Evolutionary conservation across 2,888 invertebrate genomes (phyloP).

Genomic region (Sinhomidia bicolor): DNA sequence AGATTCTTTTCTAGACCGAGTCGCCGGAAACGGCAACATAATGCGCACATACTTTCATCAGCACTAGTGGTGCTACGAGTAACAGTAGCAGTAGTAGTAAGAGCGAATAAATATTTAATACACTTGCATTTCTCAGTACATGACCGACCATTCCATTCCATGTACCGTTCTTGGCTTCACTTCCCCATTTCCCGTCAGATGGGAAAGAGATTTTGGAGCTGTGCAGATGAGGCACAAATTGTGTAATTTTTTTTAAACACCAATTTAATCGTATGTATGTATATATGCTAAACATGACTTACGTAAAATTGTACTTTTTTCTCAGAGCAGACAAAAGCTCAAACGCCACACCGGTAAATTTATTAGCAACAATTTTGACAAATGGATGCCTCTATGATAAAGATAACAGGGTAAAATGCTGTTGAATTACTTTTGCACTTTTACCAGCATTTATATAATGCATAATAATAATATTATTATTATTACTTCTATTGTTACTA

Average conservation of each 20-base stretch:
- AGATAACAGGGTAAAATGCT: no score
- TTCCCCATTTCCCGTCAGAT: constrained; percentile 79
- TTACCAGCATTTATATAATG: no score
- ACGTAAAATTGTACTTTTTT: constrained; percentile 78
- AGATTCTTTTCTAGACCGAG: no score
- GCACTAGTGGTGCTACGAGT: no score
- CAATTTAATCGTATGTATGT: no score
- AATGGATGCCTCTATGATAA: constrained; percentile 77
- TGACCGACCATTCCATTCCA: constrained; percentile 80
- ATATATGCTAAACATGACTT: no score
- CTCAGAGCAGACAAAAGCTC: constrained; percentile 75
- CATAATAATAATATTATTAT: no score
- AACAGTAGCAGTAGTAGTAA: no score
- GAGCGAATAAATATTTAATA: neutral
- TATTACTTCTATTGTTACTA: constrained; percentile 76
- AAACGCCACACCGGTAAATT: constrained; percentile 76
- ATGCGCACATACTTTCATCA: no score
- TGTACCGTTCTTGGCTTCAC: constrained; percentile 68
- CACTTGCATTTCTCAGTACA: constrained; percentile 71
- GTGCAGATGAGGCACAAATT: neutral
- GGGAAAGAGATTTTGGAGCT: constrained; percentile 69
- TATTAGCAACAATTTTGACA: constrained; percentile 52
- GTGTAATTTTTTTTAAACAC: no score
- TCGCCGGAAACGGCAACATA: no score
- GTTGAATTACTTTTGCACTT: no score